A percentile compares a stretch with the other conserved stretches of the same genome.
Conservation (phyloP, 2,113 vertebrate genomes). For the Mirza zaza region DNA sequence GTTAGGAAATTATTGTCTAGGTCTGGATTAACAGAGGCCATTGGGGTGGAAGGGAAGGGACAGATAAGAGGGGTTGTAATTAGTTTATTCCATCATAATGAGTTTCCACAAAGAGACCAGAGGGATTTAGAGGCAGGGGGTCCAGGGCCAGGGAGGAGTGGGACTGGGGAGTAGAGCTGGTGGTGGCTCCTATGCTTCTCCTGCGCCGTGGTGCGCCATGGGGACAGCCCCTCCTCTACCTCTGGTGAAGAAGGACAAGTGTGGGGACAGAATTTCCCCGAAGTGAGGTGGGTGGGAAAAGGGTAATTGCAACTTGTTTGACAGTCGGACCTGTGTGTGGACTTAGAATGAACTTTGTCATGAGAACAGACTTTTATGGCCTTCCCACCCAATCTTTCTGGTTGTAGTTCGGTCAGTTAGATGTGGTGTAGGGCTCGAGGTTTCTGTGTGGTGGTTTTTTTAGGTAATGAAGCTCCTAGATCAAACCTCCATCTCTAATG, state of each 20-base stretch:
- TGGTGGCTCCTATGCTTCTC: background rate
- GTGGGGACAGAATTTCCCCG: background rate
- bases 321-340: background rate
- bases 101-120: background rate
- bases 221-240: background rate
- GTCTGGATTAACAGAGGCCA: background rate
- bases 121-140: background rate
- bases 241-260: background rate
- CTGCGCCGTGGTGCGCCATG: fast-evolving
- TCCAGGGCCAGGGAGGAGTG: background rate
- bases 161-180: background rate
- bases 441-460: slow-evolving; percentile 34
- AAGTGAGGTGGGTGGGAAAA: background rate
- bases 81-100: background rate
- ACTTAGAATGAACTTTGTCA: background rate
- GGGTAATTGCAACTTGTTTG: background rate
- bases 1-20: background rate
- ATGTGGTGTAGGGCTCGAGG: background rate
- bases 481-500: fast-evolving
- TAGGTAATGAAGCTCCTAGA: background rate
- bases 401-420: background rate
- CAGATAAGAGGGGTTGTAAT: background rate
- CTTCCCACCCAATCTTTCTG: background rate
- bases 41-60: background rate
- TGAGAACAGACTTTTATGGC: slow-evolving; percentile 39